Evolutionary conservation across 2,797 vertebrate species (phyloP).

Genomic region (Bradypus variegatus): DNA sequence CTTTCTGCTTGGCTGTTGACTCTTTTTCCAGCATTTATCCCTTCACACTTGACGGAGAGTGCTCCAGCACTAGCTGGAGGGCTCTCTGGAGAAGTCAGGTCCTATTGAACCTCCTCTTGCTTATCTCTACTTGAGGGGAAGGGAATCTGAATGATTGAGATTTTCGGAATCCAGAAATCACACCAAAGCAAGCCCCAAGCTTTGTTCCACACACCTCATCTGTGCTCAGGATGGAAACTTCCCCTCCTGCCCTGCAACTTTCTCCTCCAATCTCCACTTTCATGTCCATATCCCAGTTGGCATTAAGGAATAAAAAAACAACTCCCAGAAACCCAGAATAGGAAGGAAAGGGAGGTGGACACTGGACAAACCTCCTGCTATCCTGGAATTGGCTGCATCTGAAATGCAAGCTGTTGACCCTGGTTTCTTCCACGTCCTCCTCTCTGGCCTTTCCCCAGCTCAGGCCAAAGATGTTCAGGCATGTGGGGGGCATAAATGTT

Average conservation of each 20-base stretch:
- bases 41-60: not conserved
- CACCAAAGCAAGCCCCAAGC: not conserved
- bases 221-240: not conserved
- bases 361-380: not conserved
- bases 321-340: not conserved
- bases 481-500: not conserved
- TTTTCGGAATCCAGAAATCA: not conserved
- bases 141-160: not conserved
- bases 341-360: not conserved
- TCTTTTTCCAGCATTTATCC: not conserved
- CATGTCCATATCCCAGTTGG: not conserved
- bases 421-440: not conserved
- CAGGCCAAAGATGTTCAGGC: not conserved
- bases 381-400: not conserved
- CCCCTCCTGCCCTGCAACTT: not conserved
- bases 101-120: not conserved
- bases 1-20: not conserved
- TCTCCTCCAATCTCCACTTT: not conserved
- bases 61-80: not conserved
- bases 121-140: not conserved
- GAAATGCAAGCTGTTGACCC: not conserved
- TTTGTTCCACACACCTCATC: not conserved
- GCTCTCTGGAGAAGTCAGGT: not conserved
- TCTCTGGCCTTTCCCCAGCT: not conserved
- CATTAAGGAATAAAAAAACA: not conserved